A percentile compares a stretch with the other conserved stretches of the same genome.
These are phyloP conservation scores for Epinephelus lanceolatus DNA, from an alignment of 2,113 vertebrate species.

Conservation along the genomic window DNA sequence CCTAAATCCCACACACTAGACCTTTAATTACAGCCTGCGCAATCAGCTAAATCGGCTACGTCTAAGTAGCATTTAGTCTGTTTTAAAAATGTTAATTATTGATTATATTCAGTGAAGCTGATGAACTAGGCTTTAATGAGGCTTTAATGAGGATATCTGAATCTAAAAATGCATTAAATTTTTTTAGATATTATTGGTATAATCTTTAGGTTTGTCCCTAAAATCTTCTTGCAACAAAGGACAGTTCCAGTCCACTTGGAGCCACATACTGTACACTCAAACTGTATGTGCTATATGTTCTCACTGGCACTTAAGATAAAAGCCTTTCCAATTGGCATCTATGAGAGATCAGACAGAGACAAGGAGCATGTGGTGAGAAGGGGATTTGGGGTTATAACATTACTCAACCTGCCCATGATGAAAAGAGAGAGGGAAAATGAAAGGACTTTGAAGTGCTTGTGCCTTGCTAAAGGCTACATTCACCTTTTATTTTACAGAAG, in stretches of 20 bases:
- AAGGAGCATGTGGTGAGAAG: slow-evolving; percentile 50
- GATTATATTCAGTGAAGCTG: not conserved
- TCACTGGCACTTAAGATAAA: slow-evolving; percentile 52
- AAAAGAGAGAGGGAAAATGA: slow-evolving; percentile 52
- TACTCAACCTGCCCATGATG: slow-evolving; percentile 60
- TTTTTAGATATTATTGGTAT: not conserved
- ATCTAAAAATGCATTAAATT: not conserved
- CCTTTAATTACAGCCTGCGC: not conserved
- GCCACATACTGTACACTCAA: slow-evolving; percentile 6
- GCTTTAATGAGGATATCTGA: not conserved
- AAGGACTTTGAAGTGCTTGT: slow-evolving; percentile 63
- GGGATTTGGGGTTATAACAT: slow-evolving; percentile 59
- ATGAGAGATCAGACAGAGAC: slow-evolving; percentile 47
- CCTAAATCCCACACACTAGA: no score
- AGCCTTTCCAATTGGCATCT: slow-evolving; percentile 34
- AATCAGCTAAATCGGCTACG: not conserved
- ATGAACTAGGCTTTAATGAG: not conserved
- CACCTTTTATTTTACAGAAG: slow-evolving; percentile 64
- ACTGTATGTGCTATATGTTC: slow-evolving; percentile 14
- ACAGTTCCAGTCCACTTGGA: not conserved
- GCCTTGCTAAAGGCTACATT: slow-evolving; percentile 64
- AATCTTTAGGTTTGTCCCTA: not conserved
- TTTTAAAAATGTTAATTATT: not conserved
- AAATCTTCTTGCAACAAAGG: not conserved
- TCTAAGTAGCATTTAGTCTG: not conserved